Conservation (phyloP, 1,140 invertebrate species). For the Contarinia nasturtii region DNA sequence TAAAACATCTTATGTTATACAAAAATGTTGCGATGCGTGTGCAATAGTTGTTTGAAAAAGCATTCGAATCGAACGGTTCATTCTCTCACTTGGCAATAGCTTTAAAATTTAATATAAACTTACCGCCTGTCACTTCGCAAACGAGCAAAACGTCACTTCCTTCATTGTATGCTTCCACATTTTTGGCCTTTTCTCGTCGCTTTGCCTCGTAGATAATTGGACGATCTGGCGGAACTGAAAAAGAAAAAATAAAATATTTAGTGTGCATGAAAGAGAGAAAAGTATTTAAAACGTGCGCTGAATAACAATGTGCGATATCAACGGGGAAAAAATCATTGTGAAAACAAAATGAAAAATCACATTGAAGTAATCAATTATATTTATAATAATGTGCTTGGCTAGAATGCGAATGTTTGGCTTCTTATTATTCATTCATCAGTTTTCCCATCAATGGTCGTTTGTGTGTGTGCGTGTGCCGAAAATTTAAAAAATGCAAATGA, state of each 20-base stretch:
- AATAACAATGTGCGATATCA: background rate
- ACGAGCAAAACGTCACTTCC: constrained; percentile 61
- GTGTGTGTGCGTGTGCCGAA: no score
- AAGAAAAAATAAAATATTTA: background rate
- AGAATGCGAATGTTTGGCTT: no score
- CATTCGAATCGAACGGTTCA: no score
- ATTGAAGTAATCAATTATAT: no score
- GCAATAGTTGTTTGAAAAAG: no score
- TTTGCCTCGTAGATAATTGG: constrained; percentile 73
- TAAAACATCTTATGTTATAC: no score
- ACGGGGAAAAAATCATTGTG: background rate
- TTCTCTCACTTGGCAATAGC: background rate
- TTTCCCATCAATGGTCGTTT: no score
- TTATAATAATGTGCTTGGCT: no score
- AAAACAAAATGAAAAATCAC: background rate
- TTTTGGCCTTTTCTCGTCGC: constrained; percentile 52
- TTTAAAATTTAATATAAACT: constrained; percentile 17
- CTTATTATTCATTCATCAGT: no score
- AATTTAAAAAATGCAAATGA: no score
- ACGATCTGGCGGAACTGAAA: constrained; percentile 59
- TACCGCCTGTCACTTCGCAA: constrained; percentile 78
- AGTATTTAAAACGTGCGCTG: background rate
- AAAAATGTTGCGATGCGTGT: no score
- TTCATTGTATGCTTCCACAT: constrained; percentile 72
- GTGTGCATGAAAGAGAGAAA: background rate